Percentiles rank a stretch among this genome's conserved stretches.
phyloP scores from a whole-genome alignment of 2,888 invertebrate species.

The Eristalis intricaria region DNA sequence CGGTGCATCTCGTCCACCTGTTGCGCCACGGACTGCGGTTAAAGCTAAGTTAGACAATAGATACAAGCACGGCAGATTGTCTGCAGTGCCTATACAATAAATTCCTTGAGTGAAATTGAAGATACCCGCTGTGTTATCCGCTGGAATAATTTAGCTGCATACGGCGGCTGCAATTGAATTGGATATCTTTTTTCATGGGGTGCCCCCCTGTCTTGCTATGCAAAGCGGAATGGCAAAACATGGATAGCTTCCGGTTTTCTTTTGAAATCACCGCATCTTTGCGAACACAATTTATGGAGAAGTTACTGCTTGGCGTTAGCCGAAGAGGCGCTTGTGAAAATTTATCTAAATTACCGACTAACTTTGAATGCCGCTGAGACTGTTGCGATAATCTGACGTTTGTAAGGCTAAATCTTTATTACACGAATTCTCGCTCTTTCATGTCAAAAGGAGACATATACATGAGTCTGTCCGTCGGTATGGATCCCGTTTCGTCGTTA shows the following conservation, averaged over 20 bases:
- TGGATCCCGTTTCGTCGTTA: too few species aligned
- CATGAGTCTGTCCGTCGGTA: background rate
- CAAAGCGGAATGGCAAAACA: background rate
- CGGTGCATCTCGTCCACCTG: conserved; percentile 27
- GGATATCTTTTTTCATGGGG: background rate
- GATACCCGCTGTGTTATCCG: background rate
- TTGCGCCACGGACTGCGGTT: background rate
- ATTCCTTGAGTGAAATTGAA: conserved; percentile 30
- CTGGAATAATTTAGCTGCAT: conserved; percentile 2
- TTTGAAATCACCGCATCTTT: background rate
- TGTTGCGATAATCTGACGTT: background rate
- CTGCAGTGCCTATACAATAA: conserved; percentile 16
- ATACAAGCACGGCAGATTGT: conserved; percentile 22
- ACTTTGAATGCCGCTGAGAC: background rate
- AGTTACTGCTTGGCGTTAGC: background rate
- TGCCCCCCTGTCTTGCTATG: background rate
- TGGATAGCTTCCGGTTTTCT: background rate
- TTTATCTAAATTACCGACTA: background rate
- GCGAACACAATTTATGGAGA: background rate
- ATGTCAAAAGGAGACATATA: background rate
- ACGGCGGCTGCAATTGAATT: background rate
- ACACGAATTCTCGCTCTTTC: background rate
- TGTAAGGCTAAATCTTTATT: background rate
- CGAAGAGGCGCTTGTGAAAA: background rate
- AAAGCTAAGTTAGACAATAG: conserved; percentile 21